Evolutionary conservation across 2,113 vertebrate genomes (phyloP), one percentile per base, ranked within the genome.

Genomic region (Caracal caracal): DNA sequence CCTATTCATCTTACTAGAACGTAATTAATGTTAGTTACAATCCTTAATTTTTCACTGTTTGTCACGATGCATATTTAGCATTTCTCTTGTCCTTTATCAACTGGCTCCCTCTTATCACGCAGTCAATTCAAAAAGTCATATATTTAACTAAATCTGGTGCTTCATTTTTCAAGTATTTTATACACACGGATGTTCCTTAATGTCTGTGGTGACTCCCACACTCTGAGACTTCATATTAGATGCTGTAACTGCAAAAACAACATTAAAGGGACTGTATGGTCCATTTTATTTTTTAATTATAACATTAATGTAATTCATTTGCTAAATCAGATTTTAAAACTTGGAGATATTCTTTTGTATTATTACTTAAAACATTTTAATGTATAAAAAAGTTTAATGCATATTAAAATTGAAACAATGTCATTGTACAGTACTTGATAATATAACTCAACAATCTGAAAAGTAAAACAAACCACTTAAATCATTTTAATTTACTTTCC

Each of bases 41-140:
- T 98, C 98, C 97, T 99, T 99, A 99, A 99, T 99, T 99, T 99
- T 99, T 99, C 99, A 99, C 98, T 98, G 98, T 99, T 99, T 99
- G 98, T 99, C 99, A 99, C 79, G 97, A 98, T 98, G 98, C 98
- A 98, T 99, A 99, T 99, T 99, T 99, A 98, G 98, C 98, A 98
- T 98, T 99, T 98, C 98, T 98, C 97, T 96, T 97, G 95, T 98
- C 98, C 98, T 99, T 98, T 98, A 98, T 99, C 98, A 98, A 98
- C 98, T 98, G 97, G 94, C 83, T 98, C 49, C 93, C 53, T 98
- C 98, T 98, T 99, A 98, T 98, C 98, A 97, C 80, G 96, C 61
- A 92, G 97, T 97, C 88, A 96, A 95, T 97, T 98, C 97, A 98
- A 98, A 98, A 97, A 99, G 99, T 99, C 99, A 30, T 99, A 99